Evolutionary conservation across 2,797 vertebrate genomes (phyloP).

Genomic region (Cirrhinus mrigala): DNA sequence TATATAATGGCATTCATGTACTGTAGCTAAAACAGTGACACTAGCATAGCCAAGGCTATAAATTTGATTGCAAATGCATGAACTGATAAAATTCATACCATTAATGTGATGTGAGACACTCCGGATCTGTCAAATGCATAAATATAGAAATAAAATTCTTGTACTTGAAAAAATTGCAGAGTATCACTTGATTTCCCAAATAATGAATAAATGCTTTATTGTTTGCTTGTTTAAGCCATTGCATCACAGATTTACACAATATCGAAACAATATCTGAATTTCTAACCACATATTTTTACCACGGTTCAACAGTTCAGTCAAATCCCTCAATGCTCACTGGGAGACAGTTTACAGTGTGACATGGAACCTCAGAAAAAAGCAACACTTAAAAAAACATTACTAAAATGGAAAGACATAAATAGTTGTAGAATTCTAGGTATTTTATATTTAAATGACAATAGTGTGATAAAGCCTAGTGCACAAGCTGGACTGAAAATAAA

Average conservation of each 20-base stretch:
- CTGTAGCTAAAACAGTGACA: background rate
- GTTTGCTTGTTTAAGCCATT: background rate
- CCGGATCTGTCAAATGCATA: background rate
- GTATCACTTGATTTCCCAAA: background rate
- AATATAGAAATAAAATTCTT: background rate
- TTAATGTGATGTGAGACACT: background rate
- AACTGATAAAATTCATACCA: background rate
- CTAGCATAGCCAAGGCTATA: background rate
- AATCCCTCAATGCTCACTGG: background rate
- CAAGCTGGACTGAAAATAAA: conserved; percentile 6
- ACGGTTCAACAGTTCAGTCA: background rate
- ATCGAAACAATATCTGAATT: background rate
- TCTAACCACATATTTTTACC: background rate
- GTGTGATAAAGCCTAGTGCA: background rate
- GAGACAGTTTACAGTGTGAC: background rate
- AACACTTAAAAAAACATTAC: background rate
- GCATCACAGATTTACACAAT: background rate
- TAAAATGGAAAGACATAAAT: background rate
- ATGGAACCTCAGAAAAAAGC: background rate
- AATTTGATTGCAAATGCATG: background rate
- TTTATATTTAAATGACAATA: background rate
- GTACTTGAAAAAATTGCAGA: background rate
- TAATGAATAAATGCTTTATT: background rate
- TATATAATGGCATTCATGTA: background rate
- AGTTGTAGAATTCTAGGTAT: background rate